phyloP scores from a whole-genome alignment of 2,113 vertebrate genomes.

The Eubucco bourcierii region DNA sequence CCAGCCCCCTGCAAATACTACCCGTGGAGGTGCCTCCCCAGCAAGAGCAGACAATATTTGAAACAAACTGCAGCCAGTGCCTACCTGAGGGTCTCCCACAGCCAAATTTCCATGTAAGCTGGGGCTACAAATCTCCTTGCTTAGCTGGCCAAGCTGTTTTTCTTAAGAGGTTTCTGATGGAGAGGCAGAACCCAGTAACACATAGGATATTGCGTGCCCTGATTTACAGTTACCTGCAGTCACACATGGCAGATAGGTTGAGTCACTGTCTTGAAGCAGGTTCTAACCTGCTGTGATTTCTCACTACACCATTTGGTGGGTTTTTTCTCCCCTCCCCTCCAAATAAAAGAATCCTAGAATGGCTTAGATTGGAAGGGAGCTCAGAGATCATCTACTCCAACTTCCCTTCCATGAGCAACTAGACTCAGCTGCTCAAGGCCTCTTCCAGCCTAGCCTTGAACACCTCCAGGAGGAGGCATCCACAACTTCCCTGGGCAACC shows the following conservation, averaged over 20 bases:
- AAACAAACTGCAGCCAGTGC: neutral
- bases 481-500: too few relatives aligned
- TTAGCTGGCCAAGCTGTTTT: neutral
- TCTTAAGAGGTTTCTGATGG: neutral
- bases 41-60: neutral
- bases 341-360: neutral
- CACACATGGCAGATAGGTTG: neutral
- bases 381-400: too few relatives aligned
- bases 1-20: neutral
- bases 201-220: neutral
- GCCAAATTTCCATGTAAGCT: neutral
- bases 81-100: neutral
- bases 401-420: too few relatives aligned
- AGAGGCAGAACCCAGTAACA: neutral
- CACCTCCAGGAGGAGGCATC: too few relatives aligned
- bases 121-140: neutral
- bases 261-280: neutral
- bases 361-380: too few relatives aligned
- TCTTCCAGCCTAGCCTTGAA: too few relatives aligned
- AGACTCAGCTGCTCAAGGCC: too few relatives aligned
- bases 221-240: neutral
- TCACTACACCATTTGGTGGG: neutral
- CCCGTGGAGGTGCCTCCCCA: neutral
- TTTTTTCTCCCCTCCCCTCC: neutral
- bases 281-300: neutral